Evolutionary conservation across 2,113 vertebrate genomes (phyloP), one percentile per base, ranked within the genome.

Genomic region (Ageneiosus marmoratus): DNA sequence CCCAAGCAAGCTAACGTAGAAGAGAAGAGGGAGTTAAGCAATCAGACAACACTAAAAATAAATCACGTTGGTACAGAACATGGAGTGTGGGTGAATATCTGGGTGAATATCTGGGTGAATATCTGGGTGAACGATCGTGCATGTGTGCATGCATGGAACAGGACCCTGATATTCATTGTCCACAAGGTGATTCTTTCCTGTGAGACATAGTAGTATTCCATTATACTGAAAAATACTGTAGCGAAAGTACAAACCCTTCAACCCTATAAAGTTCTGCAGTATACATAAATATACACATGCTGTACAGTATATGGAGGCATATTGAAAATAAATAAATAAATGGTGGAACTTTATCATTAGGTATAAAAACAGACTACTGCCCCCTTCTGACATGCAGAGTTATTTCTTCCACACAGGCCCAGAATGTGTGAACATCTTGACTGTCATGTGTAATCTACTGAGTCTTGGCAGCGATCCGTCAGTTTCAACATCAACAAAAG

Each of bases 401-500:
- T 74, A 5, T 55, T 7, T 24, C 11, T 76, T 32, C 32, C 50
- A 53, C 50, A 24, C 50, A 37, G 50, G 5, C 73, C 8, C 29
- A 55, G n/a, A 12, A 5, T 12, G 50, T 55, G 10, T 4, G 9
- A 15, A 46, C 24, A 55, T 55, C 18, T 37, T 24, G 11, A 22
- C 29, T 13, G 50, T 13, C 12, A 16, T 73, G 44, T 48, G 69
- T 69, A 67, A 67, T 37, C 63, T 27, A 1, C 22, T 13, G 37
- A 41, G 65, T 29, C 72, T 50, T 34, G 18, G 50, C 73, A 75
- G 73, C 50, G 18, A 53, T 34, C 50, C 51, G 24, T 76, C 50
- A 34, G 13, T 79, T 29, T 79, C 20, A 63, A 27, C 58, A 18
- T 62, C 50, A 56, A 80, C 79, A 56, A 56, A 70, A 44, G 50